Base-by-base conservation (phyloP, 2,797 vertebrate species). In the Bothrops alternatus region DNA sequence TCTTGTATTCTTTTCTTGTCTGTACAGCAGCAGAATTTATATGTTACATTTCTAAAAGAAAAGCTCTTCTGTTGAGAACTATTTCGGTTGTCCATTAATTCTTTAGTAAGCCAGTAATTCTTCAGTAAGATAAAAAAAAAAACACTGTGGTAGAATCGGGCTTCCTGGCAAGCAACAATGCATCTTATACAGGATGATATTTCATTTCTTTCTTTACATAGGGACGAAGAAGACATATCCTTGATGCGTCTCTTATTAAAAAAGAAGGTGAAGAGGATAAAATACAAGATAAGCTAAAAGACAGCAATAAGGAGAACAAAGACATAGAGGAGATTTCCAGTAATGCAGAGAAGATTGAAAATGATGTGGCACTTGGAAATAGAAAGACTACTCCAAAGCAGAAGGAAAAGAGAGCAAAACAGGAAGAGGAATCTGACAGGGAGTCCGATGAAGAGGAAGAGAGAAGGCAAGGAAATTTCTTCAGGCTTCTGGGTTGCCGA, bases 391-490 rank as follows among this genome's bases (percentile, higher is more conserved):
- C 96, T 95, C 96, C 97, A 97, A 98, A 98, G 97, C 96, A 88
- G 94, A 97, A 96, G 94, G 97, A 97, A 96, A 97, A 97, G 95
- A 98, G 96, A 95, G 92, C 96, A 1, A 97, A 93, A 95, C 98
- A 97, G 73, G 97, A 97, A 93, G 99, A 99, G 50, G 98, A 97
- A 95, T 98, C 97, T 94, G 99, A 99, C 89, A 98, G 97, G 6
- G 99, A 99, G 6, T 99, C 99, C 0, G 98, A 98, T 2, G 98
- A 98, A 90, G 97, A 97, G 78, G 98, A 99, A 91, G 98, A 98
- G 94, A 97, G 96, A 91, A 97, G 96, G 96, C 96, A 95, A 93
- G 98, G 97, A 91, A 97, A 97, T 25, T 25, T 47, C 37, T 57
- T 65, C 50, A 56, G 20, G 2, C 32, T 90, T 12, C 20, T 87